Evolutionary conservation across 2,113 vertebrate genomes (phyloP), one percentile per base, ranked within the genome.

Genomic region (Edolisoma coerulescens): DNA sequence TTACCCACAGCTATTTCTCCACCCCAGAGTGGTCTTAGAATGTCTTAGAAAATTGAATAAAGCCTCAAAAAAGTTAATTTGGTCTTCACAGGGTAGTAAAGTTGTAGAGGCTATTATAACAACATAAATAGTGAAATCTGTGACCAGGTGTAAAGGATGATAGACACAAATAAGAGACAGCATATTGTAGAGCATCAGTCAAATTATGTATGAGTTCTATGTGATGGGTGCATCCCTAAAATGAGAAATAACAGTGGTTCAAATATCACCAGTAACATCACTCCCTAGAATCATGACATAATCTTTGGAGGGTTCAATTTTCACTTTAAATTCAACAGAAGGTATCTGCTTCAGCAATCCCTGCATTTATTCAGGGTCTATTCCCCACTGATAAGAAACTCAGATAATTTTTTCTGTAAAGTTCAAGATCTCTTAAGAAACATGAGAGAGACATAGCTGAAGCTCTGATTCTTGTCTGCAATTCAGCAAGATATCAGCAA

Each of bases 381-480:
- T 89, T 96, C 64, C 73, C 60, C 32, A 52, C 33, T 67, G 80
- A 49, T 61, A 73, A 93, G 67, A 83, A 91, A 79, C 45, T 49
- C 32, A 10, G 44, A 52, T 53, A 63, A 81, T 60, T 84, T 80
- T 88, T 86, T 59, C 83, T 84, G 76, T 63, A 78, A 87, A 93
- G 65, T 52, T 28, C 13, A 41, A 47, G 23, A n/a, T 50, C 50
- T 92, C 28, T 74, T 76, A 65, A 45, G 42, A 83, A 90, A 81
- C 35, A 41, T 33, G 42, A 93, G 41, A 79, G 33, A 90, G 41
- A 90, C n/a, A n/a, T 3, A 90, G 41, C 32, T 73, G 54, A 74
- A 74, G 35, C 68, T 93, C 91, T 92, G 80, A 81, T 86, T 89
- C 47, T 57, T 67, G 16, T 44, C 47, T 86, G 54, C 50, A 93